Conservation (phyloP, 2,113 vertebrate genomes). For the Danionella cerebrum region DNA sequence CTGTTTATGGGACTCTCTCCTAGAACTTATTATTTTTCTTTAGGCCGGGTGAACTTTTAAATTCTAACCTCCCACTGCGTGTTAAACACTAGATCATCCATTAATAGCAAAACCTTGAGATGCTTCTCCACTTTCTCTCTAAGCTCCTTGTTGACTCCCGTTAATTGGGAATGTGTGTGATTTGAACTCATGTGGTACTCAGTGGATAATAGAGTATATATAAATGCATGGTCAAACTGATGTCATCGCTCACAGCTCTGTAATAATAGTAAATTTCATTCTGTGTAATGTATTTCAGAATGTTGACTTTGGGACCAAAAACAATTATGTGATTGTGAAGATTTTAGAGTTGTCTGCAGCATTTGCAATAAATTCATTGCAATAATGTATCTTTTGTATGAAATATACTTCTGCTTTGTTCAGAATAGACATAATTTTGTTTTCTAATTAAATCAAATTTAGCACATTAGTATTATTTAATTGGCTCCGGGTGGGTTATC, state of each 20-base stretch:
- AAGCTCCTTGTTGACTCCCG: background rate
- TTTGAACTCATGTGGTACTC: background rate
- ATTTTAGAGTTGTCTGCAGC: background rate
- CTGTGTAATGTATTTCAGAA: background rate
- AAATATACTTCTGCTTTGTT: background rate
- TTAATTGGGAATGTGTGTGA: background rate
- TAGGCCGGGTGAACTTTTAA: conserved; percentile 13
- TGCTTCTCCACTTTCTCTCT: background rate
- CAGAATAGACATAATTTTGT: too few relatives aligned
- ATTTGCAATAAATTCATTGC: conserved; percentile 20
- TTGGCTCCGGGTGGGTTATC: too few relatives aligned
- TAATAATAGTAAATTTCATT: too few relatives aligned
- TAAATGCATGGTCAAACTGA: background rate
- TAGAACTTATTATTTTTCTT: background rate
- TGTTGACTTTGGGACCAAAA: conserved; percentile 13
- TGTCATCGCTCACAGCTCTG: too few relatives aligned
- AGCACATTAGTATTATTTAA: too few relatives aligned
- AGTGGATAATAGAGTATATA: background rate
- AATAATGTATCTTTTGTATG: background rate
- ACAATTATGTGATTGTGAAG: background rate
- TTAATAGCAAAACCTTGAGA: background rate
- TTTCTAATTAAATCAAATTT: too few relatives aligned
- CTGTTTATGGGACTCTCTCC: background rate
- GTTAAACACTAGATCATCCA: background rate
- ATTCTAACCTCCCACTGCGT: background rate